phyloP scores from a whole-genome alignment of 2,113 vertebrate species.

The rabbit (Oryctolagus cuniculus) region DNA sequence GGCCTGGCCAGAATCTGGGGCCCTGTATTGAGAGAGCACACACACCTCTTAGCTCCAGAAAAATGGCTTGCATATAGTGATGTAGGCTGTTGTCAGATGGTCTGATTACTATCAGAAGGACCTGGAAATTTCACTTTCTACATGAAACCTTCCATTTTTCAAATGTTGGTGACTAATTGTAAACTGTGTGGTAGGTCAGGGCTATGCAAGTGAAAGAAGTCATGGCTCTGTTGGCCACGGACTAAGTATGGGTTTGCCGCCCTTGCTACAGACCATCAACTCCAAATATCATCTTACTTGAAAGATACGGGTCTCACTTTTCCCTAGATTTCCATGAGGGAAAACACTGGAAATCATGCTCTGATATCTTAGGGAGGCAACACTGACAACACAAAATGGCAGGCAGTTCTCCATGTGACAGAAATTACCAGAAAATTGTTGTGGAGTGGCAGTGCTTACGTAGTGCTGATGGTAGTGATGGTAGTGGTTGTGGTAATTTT shows the following conservation, averaged over 20 bases:
- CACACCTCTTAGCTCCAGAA: not conserved
- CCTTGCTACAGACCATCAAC: not conserved
- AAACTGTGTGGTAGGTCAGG: not conserved
- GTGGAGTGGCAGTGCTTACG: not conserved
- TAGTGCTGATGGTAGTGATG: not conserved
- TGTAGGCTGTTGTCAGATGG: not conserved
- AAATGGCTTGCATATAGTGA: too few species aligned
- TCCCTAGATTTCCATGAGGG: not conserved
- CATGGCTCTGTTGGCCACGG: not conserved
- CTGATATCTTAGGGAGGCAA: not conserved
- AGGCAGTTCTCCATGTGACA: not conserved
- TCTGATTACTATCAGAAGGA: not conserved
- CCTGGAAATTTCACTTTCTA: not conserved
- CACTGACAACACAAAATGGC: not conserved
- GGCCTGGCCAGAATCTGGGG: not conserved
- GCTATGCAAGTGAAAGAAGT: not conserved
- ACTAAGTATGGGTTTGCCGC: not conserved
- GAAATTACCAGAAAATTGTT: not conserved
- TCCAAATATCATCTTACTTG: not conserved
- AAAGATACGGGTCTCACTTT: not conserved
- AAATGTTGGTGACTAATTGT: not conserved
- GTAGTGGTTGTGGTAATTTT: not conserved
- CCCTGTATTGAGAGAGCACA: not conserved
- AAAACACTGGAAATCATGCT: not conserved
- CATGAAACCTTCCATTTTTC: constrained; percentile 32